phyloP scores from a whole-genome alignment of 2,888 invertebrate species.

The Kryphioiulus occultus region DNA sequence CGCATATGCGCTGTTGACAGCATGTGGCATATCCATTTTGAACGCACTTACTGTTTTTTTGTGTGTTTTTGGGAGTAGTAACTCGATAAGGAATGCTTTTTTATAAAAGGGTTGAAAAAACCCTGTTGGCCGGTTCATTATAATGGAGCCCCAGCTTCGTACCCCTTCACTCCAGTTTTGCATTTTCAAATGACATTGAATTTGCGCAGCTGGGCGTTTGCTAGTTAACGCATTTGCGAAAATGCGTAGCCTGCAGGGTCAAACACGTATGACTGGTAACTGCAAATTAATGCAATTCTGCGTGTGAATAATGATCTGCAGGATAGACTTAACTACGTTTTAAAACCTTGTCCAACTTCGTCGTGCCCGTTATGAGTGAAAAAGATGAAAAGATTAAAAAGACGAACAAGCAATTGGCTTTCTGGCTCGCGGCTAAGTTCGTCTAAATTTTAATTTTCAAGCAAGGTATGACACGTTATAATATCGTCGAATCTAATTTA shows the following conservation, averaged over 20 bases:
- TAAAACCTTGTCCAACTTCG: neutral
- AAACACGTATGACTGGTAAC: neutral
- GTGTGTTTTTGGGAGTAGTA: neutral
- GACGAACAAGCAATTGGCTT: neutral
- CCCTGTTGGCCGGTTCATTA: neutral
- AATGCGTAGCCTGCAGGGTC: neutral
- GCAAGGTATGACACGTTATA: no score
- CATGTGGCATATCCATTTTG: slow-evolving; percentile 9
- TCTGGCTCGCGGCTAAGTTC: neutral
- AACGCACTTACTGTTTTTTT: neutral
- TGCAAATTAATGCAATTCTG: neutral
- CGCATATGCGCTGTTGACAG: neutral
- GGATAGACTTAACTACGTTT: neutral
- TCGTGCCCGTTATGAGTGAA: neutral
- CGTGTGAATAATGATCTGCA: neutral
- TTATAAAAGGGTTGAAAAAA: slow-evolving; percentile 12
- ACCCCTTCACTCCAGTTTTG: neutral
- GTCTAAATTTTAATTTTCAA: neutral
- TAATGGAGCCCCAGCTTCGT: neutral
- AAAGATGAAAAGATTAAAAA: slow-evolving; percentile 7
- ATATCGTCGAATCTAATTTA: no score
- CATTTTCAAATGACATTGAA: neutral
- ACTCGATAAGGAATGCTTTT: slow-evolving; percentile 4
- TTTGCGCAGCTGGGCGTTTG: neutral
- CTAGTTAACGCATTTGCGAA: slow-evolving; percentile 11